Evolutionary conservation across 1,140 invertebrate species (phyloP).

Genomic region (Callitettix versicolor): DNA sequence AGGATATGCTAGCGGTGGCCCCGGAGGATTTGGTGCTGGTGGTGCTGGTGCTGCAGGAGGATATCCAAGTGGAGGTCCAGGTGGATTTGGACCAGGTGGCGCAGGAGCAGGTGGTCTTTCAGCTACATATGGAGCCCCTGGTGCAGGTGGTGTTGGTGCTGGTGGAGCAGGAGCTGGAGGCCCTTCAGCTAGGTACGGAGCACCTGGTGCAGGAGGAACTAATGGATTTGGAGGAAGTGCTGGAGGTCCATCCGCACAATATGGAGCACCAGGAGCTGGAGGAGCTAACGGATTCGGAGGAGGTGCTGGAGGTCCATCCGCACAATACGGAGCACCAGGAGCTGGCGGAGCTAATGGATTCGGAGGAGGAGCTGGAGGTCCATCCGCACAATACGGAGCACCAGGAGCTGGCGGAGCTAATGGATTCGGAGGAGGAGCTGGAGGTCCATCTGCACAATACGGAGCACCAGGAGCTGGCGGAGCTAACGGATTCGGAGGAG

Average conservation of each 20-base stretch:
- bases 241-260: slow-evolving; percentile 20
- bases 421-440: neutral
- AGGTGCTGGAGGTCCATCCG: slow-evolving; percentile 3
- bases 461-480: neutral
- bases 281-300: slow-evolving; percentile 3
- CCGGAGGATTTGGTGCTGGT: slow-evolving; percentile 20
- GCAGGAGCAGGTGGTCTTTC: neutral
- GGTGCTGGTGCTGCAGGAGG: slow-evolving; percentile 1
- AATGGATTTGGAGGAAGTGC: neutral
- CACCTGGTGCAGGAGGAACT: slow-evolving; percentile 21
- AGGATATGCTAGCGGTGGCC: slow-evolving; percentile 26
- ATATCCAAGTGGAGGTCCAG: slow-evolving; percentile 12
- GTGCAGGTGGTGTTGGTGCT: neutral
- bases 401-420: neutral
- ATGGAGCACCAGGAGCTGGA: slow-evolving; percentile 23
- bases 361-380: neutral
- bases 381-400: neutral
- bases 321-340: slow-evolving; percentile 15
- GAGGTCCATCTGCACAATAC: neutral
- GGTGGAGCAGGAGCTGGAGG: slow-evolving; percentile 6
- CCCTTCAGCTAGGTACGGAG: slow-evolving; percentile 25
- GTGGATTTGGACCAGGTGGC: slow-evolving; percentile 21
- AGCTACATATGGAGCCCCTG: neutral
- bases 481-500: slow-evolving; percentile 11
- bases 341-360: slow-evolving; percentile 21